Conservation (phyloP, 2,113 vertebrate species). For the Chloropsis hardwickii region DNA sequence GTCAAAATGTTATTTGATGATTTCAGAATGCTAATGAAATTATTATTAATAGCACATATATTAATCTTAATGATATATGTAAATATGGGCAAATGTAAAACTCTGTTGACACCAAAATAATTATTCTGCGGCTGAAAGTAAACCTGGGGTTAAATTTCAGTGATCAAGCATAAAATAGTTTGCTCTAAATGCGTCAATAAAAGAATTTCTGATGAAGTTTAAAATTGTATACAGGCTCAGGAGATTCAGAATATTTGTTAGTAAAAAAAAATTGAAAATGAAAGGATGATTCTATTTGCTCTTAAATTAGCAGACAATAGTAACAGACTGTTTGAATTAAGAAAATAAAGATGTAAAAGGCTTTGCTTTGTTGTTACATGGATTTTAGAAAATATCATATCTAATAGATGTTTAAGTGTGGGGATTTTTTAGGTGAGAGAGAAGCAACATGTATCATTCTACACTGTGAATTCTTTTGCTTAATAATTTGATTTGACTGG, state of each 20-base stretch:
- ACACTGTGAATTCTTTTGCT: not conserved
- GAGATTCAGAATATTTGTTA: not conserved
- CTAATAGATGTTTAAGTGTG: not conserved
- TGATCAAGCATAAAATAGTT: conserved; percentile 13
- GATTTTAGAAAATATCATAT: not conserved
- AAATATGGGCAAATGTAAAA: conserved; percentile 53
- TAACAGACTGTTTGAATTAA: not conserved
- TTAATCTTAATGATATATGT: conserved; percentile 72
- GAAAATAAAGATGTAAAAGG: not conserved
- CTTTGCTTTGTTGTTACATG: not conserved
- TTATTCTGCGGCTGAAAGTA: conserved; percentile 47
- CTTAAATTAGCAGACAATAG: conserved; percentile 15
- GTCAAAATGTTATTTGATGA: conserved; percentile 72
- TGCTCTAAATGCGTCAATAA: not conserved
- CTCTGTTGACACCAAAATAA: conserved; percentile 32
- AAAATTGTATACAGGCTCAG: not conserved
- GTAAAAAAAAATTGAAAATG: not conserved
- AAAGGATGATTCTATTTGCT: not conserved
- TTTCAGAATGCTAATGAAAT: conserved; percentile 72
- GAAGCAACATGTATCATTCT: not conserved
- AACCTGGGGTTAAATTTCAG: conserved; percentile 53
- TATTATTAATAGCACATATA: conserved; percentile 71
- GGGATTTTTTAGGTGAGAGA: fast-evolving
- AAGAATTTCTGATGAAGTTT: not conserved
- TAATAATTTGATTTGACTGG: not conserved